phyloP scores from a whole-genome alignment of 2,113 vertebrate species.

The Leucoraja erinaceus region DNA sequence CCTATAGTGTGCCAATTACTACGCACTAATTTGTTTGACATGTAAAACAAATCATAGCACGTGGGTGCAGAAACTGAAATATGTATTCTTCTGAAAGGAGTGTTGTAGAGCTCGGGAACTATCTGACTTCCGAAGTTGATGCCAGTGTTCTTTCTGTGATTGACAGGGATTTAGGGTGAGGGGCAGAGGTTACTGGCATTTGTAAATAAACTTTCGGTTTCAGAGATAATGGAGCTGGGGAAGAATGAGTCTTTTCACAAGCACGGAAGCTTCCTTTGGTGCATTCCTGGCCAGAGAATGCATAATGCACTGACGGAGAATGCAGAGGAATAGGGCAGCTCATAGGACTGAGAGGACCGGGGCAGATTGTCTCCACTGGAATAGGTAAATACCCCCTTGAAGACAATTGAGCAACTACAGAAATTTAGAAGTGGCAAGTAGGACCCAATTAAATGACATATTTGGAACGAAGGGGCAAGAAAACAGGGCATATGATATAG shows the following conservation, averaged over 20 bases:
- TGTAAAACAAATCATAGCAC: background rate
- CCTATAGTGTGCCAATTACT: background rate
- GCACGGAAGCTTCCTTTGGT: background rate
- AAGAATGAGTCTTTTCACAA: background rate
- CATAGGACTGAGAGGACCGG: background rate
- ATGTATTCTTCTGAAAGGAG: background rate
- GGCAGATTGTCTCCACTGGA: background rate
- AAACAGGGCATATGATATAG: too few relatives aligned
- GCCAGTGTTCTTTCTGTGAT: background rate
- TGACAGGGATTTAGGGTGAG: background rate
- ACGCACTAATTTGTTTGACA: background rate
- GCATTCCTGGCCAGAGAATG: background rate
- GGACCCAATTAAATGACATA: background rate
- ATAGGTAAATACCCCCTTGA: background rate
- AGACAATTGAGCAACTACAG: background rate
- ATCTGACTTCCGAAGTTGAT: background rate
- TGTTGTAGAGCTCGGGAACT: background rate
- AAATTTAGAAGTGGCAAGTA: background rate
- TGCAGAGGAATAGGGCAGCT: too few relatives aligned
- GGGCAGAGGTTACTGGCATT: constrained; percentile 14
- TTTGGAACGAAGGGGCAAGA: background rate
- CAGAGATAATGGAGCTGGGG: background rate
- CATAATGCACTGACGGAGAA: background rate
- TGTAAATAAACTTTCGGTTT: constrained; percentile 23
- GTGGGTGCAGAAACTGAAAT: background rate